Percentiles rank a stretch among this genome's conserved stretches.
Evolutionary conservation across 1,140 invertebrate species (phyloP).

Genomic region (silkworm (Bombyx mori)): ASM3026992v2 NC_085128.1:12458501-12459000

Average conservation of each 20-base stretch:
- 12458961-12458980: no score
- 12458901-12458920: slow-evolving; percentile 30
- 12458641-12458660: slow-evolving; percentile 17
- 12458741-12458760: slow-evolving; percentile 53
- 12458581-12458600: no score
- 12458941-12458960: no score
- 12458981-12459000: no score
- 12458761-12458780: slow-evolving; percentile 60
- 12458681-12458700: slow-evolving; percentile 49
- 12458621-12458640: slow-evolving; percentile 27
- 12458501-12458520: no score
- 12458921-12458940: neutral
- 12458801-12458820: slow-evolving; percentile 65
- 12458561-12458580: no score
- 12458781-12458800: slow-evolving; percentile 53
- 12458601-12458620: slow-evolving; percentile 17
- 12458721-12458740: slow-evolving; percentile 49
- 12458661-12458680: slow-evolving; percentile 25
- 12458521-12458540: no score
- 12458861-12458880: slow-evolving; percentile 58
- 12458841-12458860: slow-evolving; percentile 44
- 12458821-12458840: slow-evolving; percentile 62
- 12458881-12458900: slow-evolving; percentile 34
- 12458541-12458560: no score
- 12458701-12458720: slow-evolving; percentile 38